Percentiles rank a stretch among this genome's conserved stretches.
phyloP scores from a whole-genome alignment of 2,113 vertebrate genomes.

The Telmatochromis bifrenatus region DNA sequence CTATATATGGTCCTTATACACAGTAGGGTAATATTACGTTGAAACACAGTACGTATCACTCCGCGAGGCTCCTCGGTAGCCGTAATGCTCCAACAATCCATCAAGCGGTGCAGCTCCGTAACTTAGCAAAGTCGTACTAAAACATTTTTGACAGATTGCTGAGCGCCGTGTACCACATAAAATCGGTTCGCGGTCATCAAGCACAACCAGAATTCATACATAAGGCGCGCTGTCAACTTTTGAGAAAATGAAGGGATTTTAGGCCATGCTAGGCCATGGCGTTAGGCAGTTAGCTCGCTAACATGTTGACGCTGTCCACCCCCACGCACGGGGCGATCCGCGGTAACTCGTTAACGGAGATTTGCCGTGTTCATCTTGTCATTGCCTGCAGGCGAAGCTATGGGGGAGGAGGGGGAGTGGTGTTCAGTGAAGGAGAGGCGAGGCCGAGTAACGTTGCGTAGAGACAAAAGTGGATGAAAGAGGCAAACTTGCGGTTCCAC shows the following conservation, averaged over 20 bases:
- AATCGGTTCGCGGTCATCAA: rapidly evolving
- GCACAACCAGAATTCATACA: neutral
- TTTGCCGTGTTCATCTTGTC: rapidly evolving
- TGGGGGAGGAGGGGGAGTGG: rapidly evolving
- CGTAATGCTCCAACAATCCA: too few species aligned
- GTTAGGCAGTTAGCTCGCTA: rapidly evolving
- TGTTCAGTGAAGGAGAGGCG: neutral
- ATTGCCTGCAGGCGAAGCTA: rapidly evolving
- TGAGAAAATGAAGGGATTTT: neutral
- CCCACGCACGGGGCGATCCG: rapidly evolving
- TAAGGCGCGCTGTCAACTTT: rapidly evolving
- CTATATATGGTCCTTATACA: too few species aligned
- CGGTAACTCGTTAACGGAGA: rapidly evolving
- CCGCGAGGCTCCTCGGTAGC: too few species aligned
- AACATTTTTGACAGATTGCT: neutral
- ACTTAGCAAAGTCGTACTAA: rapidly evolving
- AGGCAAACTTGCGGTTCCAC: rapidly evolving
- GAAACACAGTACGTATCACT: too few species aligned
- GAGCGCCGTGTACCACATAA: rapidly evolving
- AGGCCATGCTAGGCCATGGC: neutral
- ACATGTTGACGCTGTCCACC: rapidly evolving
- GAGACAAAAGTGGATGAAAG: neutral
- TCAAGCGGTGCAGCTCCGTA: too few species aligned
- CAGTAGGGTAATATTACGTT: too few species aligned
- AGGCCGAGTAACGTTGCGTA: neutral